These are phyloP conservation scores for Solenopsis fugax DNA, from an alignment of 1,140 invertebrate species.

Conservation along the genomic window DNA sequence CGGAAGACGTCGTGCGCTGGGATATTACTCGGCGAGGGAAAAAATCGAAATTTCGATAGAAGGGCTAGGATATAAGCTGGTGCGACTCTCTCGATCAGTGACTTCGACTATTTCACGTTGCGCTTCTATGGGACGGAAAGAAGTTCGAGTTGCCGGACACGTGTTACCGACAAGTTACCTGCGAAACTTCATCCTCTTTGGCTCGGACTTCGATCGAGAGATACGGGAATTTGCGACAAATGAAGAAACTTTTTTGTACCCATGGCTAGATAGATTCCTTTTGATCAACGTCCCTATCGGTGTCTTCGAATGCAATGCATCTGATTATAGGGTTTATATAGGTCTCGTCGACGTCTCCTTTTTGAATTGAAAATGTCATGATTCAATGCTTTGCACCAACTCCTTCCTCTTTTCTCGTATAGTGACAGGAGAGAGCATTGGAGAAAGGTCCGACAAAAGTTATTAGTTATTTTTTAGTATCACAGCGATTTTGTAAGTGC, in stretches of 20 bases:
- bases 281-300: slow-evolving; percentile 12
- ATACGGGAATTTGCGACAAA: slow-evolving; percentile 54
- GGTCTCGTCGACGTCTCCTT: neutral
- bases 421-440: neutral
- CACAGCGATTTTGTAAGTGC: neutral
- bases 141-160: slow-evolving; percentile 56
- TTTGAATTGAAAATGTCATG: neutral
- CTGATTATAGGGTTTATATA: slow-evolving; percentile 1
- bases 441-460: neutral
- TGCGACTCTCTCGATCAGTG: slow-evolving; percentile 46
- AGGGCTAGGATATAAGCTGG: slow-evolving; percentile 27
- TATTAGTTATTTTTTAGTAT: neutral
- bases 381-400: too few species aligned
- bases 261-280: slow-evolving; percentile 40
- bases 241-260: slow-evolving; percentile 72
- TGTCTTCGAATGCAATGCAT: slow-evolving; percentile 37
- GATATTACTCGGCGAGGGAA: slow-evolving; percentile 25
- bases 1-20: slow-evolving; percentile 24
- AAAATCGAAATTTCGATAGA: slow-evolving; percentile 58
- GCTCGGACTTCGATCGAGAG: slow-evolving; percentile 10
- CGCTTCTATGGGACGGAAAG: slow-evolving; percentile 46
- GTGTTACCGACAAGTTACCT: slow-evolving; percentile 58
- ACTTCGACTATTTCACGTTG: slow-evolving; percentile 48
- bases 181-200: slow-evolving; percentile 51
- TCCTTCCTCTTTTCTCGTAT: neutral